phyloP scores from a whole-genome alignment of 1,140 invertebrate genomes.

The Philaenus spumarius region DNA sequence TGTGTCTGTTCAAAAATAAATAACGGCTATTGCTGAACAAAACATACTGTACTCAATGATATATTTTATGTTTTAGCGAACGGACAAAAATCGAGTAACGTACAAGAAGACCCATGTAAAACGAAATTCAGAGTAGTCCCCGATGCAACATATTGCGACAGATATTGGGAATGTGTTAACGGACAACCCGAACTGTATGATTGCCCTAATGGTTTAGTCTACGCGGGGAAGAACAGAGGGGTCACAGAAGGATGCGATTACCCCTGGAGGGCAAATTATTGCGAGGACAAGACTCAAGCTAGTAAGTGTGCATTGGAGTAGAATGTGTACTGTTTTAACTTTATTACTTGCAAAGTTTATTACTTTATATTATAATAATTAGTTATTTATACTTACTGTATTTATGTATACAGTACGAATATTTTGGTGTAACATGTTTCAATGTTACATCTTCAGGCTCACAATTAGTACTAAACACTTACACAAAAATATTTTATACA shows the following conservation, averaged over 20 bases:
- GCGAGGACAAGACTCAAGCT: constrained; percentile 65
- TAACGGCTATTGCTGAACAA: too few species aligned
- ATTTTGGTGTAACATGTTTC: too few species aligned
- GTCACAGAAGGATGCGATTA: constrained; percentile 85
- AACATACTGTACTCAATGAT: too few species aligned
- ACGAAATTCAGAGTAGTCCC: constrained; percentile 50
- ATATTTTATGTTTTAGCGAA: constrained; percentile 10
- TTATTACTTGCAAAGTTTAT: too few species aligned
- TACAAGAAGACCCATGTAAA: constrained; percentile 34
- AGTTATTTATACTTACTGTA: too few species aligned
- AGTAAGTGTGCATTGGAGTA: constrained; percentile 43
- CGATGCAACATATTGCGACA: constrained; percentile 74
- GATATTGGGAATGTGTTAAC: constrained; percentile 75
- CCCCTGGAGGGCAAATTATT: constrained; percentile 81
- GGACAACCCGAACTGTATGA: constrained; percentile 75
- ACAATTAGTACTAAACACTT: too few species aligned
- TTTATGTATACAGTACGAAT: too few species aligned
- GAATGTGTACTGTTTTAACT: too few species aligned
- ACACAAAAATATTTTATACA: too few species aligned
- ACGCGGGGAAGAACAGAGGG: constrained; percentile 77
- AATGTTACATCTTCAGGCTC: too few species aligned
- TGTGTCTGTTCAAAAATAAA: too few species aligned
- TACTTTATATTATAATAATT: too few species aligned
- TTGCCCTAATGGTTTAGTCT: constrained; percentile 85
- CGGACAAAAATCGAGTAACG: constrained; percentile 12